Base-by-base conservation (phyloP, 1,140 invertebrate species). In the Dryas iulia region DNA sequence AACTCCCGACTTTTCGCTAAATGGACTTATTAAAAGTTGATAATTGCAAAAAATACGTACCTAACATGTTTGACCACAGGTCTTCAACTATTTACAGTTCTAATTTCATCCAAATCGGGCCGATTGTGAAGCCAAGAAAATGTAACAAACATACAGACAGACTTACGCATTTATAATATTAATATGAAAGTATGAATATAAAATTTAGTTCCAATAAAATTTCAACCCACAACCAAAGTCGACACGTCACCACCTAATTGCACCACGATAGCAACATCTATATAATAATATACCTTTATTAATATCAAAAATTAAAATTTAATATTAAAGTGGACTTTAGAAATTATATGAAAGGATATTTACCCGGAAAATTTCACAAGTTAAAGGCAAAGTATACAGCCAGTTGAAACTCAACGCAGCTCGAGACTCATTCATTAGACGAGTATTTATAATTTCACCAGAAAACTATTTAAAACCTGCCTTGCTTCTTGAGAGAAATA, bases 271-370 rank as follows among this genome's bases (percentile, higher is more conserved):
- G 35, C 35, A 21, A 47, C 14, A 6, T 28, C n/a, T n/a, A n/a
- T n/a, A n/a, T n/a, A n/a, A n/a, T n/a, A n/a, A n/a, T n/a, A n/a
- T n/a, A n/a, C 6, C 39, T 18, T 2, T 7, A 18, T 47, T 21
- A 47, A 3, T 47, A 47, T 47, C 7, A 10, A 47, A 47, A 47
- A 47, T 11, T 10, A 10, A 39, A 47, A 47, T 47, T 47, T 47
- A 18, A 47, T 47, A 47, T 47, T 14, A 47, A 47, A 47, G 14
- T 21, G 14, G 39, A 47, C 39, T 21, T 47, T 47, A 47, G 14
- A 47, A 47, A 47, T 47, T 47, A n/a, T 39, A 47, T 47, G 39
- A 47, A 47, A 21, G 39, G 39, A 47, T 47, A 21, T 47, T 47
- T 47, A 47, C 39, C 18, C 14, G 39, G 39, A 47, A 47, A 47